Percentiles rank a stretch among this genome's conserved stretches.
These are phyloP conservation scores for Porites divaricata DNA, from an alignment of 92 coral and sea anemone species.

Conservation along the genomic window DNA sequence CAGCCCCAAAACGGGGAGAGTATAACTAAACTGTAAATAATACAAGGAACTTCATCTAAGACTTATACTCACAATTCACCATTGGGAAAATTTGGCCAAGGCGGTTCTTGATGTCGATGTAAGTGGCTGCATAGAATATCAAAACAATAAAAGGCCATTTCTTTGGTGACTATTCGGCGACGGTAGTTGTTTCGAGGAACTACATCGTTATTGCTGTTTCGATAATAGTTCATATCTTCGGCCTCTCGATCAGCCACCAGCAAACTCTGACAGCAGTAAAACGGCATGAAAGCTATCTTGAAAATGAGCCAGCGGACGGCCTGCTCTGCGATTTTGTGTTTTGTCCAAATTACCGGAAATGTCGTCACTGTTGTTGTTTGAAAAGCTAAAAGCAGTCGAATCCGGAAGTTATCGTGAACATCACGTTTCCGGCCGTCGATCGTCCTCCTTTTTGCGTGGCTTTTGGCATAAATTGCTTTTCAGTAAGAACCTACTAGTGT, in stretches of 20 bases:
- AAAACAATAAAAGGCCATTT: slow-evolving; percentile 99
- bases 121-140: slow-evolving; percentile 93
- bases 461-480: background rate
- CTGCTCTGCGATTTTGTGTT: slow-evolving; percentile 54
- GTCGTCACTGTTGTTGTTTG: slow-evolving; percentile 27
- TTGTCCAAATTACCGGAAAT: slow-evolving; percentile 52
- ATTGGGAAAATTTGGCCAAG: slow-evolving; percentile 96
- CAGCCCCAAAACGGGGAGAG: background rate
- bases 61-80: slow-evolving; percentile 90
- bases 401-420: background rate
- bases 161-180: slow-evolving; percentile 90
- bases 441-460: background rate
- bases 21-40: background rate
- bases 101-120: slow-evolving; percentile 89
- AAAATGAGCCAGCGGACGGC: slow-evolving; percentile 64
- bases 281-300: slow-evolving; percentile 78
- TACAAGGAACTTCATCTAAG: background rate
- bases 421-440: background rate
- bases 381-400: background rate
- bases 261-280: slow-evolving; percentile 92
- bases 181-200: slow-evolving; percentile 74
- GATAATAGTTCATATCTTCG: slow-evolving; percentile 90
- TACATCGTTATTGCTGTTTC: slow-evolving; percentile 75
- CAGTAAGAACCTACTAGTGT: too few relatives aligned
- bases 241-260: slow-evolving; percentile 85